These are phyloP conservation scores for Xiphorhynchus erythropygius DNA, from an alignment of 2,797 vertebrate genomes.

Conservation along the genomic window DNA sequence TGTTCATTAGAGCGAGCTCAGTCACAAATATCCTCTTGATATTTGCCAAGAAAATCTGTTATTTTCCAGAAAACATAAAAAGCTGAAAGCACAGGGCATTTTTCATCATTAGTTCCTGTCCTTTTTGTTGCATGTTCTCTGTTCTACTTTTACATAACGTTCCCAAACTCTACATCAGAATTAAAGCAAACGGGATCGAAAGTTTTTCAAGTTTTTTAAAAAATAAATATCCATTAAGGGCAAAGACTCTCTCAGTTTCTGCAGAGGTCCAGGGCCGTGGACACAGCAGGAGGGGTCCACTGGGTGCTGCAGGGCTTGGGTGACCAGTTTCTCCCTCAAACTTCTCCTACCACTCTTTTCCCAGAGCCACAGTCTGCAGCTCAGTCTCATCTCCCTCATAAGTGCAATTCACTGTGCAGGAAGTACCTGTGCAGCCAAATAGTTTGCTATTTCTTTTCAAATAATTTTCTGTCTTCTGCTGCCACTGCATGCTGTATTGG, in stretches of 20 bases:
- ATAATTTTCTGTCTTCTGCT: background rate
- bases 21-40: background rate
- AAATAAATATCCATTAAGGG: background rate
- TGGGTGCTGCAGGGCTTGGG: background rate
- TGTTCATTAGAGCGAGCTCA: background rate
- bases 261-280: background rate
- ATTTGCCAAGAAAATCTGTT: slow-evolving; percentile 25
- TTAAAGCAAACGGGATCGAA: background rate
- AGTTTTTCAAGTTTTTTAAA: background rate
- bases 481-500: background rate
- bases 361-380: background rate
- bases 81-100: background rate
- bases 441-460: background rate
- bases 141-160: background rate
- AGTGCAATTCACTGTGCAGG: background rate
- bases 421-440: background rate
- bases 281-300: background rate
- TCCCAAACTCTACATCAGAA: background rate
- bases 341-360: background rate
- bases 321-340: background rate
- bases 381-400: background rate
- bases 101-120: background rate
- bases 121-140: background rate
- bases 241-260: background rate
- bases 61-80: slow-evolving; percentile 9